Conservation (phyloP, 2,113 vertebrate species). For the Varanus komodoensis region DNA sequence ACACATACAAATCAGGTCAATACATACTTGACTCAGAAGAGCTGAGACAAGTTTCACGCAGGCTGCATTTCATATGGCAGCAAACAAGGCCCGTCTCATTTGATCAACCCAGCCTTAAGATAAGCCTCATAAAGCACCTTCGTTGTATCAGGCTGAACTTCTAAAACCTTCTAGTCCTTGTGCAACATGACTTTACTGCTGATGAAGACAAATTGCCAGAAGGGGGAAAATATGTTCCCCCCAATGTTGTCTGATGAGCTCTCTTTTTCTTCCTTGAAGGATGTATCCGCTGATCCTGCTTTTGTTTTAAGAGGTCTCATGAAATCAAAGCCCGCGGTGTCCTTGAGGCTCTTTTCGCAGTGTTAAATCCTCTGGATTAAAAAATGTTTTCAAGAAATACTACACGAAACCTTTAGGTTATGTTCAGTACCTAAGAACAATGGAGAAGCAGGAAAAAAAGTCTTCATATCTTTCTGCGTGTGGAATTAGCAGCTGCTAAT, state of each 20-base stretch:
- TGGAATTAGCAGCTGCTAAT: neutral
- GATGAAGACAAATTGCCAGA: neutral
- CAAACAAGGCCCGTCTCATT: neutral
- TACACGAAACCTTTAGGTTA: neutral
- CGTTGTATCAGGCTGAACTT: neutral
- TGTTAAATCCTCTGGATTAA: slow-evolving; percentile 21
- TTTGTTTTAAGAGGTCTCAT: slow-evolving; percentile 1
- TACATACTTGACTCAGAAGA: too few relatives aligned
- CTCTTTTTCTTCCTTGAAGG: neutral
- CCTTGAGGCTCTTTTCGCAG: neutral
- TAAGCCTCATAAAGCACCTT: slow-evolving; percentile 6
- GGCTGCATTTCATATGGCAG: neutral
- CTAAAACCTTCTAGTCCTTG: neutral
- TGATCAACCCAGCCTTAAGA: neutral
- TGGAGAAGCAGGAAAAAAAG: neutral
- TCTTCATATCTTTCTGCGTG: neutral
- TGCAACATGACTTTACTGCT: neutral
- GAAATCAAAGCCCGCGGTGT: neutral
- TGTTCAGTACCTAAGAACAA: neutral
- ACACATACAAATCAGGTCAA: neutral
- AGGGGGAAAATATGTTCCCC: neutral
- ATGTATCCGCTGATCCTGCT: neutral
- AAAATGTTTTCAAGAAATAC: neutral
- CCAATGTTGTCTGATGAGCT: neutral
- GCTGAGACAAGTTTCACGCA: neutral